A percentile compares a stretch with the other conserved stretches of the same genome.
These are phyloP conservation scores for Disparrhopalites patrizii DNA, from an alignment of 2,888 invertebrate genomes.

Conservation along the genomic window DNA sequence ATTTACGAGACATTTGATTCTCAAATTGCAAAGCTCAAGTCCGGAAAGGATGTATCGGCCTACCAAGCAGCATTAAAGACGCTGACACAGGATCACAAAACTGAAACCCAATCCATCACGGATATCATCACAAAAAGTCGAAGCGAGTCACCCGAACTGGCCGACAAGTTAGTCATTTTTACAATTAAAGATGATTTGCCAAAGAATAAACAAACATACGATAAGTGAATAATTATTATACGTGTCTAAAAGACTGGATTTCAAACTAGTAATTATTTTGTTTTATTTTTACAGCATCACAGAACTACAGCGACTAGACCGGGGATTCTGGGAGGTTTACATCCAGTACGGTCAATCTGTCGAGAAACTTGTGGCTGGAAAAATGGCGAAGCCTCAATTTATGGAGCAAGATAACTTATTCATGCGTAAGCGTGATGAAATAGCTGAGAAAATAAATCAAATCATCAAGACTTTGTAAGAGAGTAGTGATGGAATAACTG, in stretches of 20 bases:
- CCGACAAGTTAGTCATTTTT: conserved; percentile 56
- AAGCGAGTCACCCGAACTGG: conserved; percentile 59
- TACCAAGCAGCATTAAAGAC: conserved; percentile 57
- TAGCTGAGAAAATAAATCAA: conserved; percentile 56
- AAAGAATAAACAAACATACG: too few relatives aligned
- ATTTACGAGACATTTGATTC: conserved; percentile 62
- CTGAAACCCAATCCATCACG: conserved; percentile 56
- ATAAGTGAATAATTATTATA: background rate
- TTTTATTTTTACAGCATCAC: conserved; percentile 31
- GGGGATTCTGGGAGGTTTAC: conserved; percentile 50
- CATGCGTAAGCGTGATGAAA: conserved; percentile 59
- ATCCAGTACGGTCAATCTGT: conserved; percentile 56
- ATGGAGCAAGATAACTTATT: conserved; percentile 59
- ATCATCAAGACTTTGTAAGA: conserved; percentile 52
- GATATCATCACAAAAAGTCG: conserved; percentile 58
- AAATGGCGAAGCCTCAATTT: conserved; percentile 60
- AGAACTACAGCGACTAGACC: conserved; percentile 44
- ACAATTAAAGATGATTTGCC: too few relatives aligned
- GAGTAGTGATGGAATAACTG: too few relatives aligned
- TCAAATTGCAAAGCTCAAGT: conserved; percentile 60
- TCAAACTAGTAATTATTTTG: background rate
- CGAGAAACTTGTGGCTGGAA: conserved; percentile 62
- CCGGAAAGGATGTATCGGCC: conserved; percentile 58
- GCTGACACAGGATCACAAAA: conserved; percentile 60
- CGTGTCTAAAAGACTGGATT: background rate